Evolutionary conservation across 2,888 invertebrate genomes (phyloP).

Genomic region (Resseliella maxima): DNA sequence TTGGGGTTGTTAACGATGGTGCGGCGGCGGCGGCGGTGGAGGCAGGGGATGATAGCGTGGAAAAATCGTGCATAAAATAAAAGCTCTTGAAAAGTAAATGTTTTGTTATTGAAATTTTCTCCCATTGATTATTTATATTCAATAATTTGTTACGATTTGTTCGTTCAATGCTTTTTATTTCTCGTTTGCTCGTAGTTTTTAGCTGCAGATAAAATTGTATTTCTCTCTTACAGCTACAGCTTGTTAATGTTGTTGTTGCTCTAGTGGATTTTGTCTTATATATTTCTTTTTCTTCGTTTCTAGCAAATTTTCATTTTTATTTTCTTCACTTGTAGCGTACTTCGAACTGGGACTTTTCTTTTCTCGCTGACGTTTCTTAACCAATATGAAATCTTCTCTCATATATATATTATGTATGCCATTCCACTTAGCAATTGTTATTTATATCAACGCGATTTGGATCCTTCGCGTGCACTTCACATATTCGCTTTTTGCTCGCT

Average conservation of each 20-base stretch:
- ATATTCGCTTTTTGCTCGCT: conserved; percentile 28
- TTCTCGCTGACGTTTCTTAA: background rate
- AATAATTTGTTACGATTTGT: conserved; percentile 48
- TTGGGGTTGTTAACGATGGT: too few species aligned
- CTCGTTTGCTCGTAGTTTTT: background rate
- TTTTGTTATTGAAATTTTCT: conserved; percentile 53
- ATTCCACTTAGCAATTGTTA: conserved; percentile 28
- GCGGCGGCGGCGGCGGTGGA: too few species aligned
- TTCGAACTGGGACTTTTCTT: background rate
- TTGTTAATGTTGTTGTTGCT: background rate
- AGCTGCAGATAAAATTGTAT: background rate
- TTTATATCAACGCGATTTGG: conserved; percentile 4
- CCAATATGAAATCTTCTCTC: background rate
- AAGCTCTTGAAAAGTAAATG: conserved; percentile 51
- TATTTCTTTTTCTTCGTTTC: background rate
- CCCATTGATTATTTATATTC: conserved; percentile 48
- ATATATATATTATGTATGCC: conserved; percentile 1
- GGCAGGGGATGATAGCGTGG: background rate
- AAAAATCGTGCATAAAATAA: conserved; percentile 50
- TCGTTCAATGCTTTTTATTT: conserved; percentile 16
- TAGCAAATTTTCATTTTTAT: background rate
- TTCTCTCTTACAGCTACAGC: background rate
- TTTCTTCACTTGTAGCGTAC: background rate
- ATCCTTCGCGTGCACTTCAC: conserved; percentile 46
- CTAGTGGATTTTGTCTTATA: background rate